Base-by-base conservation (phyloP, 2,888 invertebrate genomes). In the Choristoneura rosaceana region DNA sequence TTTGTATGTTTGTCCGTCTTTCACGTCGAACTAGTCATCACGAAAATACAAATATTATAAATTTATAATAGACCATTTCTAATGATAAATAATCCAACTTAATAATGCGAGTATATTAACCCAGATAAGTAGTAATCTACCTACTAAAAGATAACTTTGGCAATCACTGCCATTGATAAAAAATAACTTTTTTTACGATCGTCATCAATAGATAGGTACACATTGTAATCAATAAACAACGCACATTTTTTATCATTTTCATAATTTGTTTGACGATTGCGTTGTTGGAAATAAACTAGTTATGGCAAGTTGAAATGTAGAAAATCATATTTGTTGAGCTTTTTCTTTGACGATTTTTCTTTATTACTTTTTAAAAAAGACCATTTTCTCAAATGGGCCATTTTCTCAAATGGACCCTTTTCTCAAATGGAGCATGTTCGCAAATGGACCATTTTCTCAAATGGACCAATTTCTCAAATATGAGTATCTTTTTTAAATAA, bases 141-240 rank as follows among this genome's bases (percentile, higher is more conserved):
- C 0, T 25, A 12, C 0, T 25, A 12, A n/a, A 2, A 55, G 55
- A 55, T 55, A 55, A 55, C 9, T 25, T 4, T 25, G 25, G 55
- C 55, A 55, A 55, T 55, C 55, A 55, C 55, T 17, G 25, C 25
- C 25, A 55, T 55, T 25, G 55, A 55, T 55, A 55, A 55, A 55
- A 55, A 55, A 25, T 3, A 17, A 17, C 50, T 52, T 52, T 52
- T 52, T 52, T 17, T 17, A 12, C 25, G 25, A 55, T 25, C 55
- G 4, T 12, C 9, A 55, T 25, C 55, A 25, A 3, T 38, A 38
- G 0, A 25, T 25, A 25, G 2, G 52, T 52, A 55, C 25, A 55
- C 52, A 52, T 2, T 15, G 3, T 17, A 17, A 25, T 55, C 25
- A 55, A 55, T 55, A 55, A 55, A 55, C 25, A 50, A 50, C 8